These are phyloP conservation scores for Taxidea taxus DNA, from an alignment of 2,113 vertebrate genomes.

Conservation along the genomic window DNA sequence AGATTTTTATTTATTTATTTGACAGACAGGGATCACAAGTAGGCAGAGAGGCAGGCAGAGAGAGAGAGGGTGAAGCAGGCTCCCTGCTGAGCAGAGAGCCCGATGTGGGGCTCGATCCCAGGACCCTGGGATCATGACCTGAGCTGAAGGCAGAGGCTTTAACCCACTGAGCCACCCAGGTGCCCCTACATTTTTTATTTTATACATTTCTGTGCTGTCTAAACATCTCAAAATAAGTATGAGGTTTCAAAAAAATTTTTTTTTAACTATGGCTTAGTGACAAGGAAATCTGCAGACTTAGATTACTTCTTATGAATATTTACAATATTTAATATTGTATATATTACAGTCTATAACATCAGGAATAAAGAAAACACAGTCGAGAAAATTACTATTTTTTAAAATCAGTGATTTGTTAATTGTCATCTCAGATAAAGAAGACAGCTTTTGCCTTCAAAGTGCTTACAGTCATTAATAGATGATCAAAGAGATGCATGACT, in stretches of 20 bases:
- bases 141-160: no score
- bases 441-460: background rate
- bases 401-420: background rate
- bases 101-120: no score
- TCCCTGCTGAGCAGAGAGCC: no score
- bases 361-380: background rate
- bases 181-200: background rate
- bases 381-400: background rate
- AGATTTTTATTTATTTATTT: no score
- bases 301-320: slow-evolving; percentile 9
- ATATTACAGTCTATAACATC: background rate
- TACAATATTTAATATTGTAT: background rate
- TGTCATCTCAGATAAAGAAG: background rate
- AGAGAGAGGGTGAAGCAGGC: no score
- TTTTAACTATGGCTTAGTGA: background rate
- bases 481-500: background rate
- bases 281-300: background rate
- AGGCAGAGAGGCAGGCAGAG: no score
- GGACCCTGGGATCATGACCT: no score
- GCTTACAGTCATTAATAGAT: background rate
- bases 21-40: no score
- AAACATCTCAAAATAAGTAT: background rate
- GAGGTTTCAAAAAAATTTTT: background rate
- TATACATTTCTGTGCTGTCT: background rate
- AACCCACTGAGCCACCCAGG: no score